phyloP scores from a whole-genome alignment of 2,113 vertebrate species.

The Brachirus orientalis region DNA sequence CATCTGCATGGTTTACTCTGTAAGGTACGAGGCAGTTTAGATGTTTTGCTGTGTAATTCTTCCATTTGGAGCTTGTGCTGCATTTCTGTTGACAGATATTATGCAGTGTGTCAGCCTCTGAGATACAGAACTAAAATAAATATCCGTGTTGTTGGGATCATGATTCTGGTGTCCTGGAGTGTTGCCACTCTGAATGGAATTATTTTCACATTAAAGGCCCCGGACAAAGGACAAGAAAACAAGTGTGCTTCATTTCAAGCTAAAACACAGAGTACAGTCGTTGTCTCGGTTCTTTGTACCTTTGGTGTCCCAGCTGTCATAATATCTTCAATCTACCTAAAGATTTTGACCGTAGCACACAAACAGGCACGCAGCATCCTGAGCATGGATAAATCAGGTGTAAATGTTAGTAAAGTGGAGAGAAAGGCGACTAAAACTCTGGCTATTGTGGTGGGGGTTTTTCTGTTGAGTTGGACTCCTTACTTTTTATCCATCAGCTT shows the following conservation, averaged over 20 bases:
- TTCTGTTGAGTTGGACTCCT: constrained; percentile 27
- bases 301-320: constrained; percentile 39
- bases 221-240: not conserved
- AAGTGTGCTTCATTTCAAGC: not conserved
- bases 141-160: constrained; percentile 55
- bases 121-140: constrained; percentile 5
- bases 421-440: constrained; percentile 47
- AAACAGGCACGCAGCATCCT: constrained; percentile 34
- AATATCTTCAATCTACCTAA: constrained; percentile 27
- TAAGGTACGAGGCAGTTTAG: not conserved
- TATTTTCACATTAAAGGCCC: constrained; percentile 34
- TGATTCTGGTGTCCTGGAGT: constrained; percentile 84
- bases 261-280: not conserved
- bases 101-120: constrained; percentile 20
- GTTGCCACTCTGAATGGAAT: constrained; percentile 82
- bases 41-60: not conserved
- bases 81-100: constrained; percentile 30
- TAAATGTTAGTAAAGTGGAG: constrained; percentile 17
- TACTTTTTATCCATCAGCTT: constrained; percentile 15
- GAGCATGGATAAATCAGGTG: constrained; percentile 1
- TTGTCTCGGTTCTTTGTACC: not conserved
- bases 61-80: constrained; percentile 12
- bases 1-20: not conserved
- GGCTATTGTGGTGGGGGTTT: constrained; percentile 33
- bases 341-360: constrained; percentile 35